phyloP scores from a whole-genome alignment of 1,140 invertebrate species.

The Chrysomallon squamiferum region DNA sequence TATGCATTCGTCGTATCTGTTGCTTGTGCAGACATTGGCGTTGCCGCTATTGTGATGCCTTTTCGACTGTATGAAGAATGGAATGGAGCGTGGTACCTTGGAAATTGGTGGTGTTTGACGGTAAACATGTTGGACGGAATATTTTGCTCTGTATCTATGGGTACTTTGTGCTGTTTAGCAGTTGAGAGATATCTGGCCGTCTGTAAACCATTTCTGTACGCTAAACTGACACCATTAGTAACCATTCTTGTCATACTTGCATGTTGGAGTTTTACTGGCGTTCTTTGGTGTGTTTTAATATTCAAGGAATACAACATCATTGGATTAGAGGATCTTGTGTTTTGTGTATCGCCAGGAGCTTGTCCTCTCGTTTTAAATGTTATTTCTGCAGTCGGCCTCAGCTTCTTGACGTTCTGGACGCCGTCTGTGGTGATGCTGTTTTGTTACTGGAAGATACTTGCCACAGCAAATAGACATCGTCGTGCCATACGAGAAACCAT shows the following conservation, averaged over 20 bases:
- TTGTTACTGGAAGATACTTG: constrained; percentile 85
- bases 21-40: constrained; percentile 91
- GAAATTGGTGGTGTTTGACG: constrained; percentile 92
- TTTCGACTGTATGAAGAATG: constrained; percentile 66
- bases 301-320: constrained; percentile 60
- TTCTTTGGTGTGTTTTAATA: constrained; percentile 95
- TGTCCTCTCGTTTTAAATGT: constrained; percentile 68
- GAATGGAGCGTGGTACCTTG: constrained; percentile 83
- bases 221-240: constrained; percentile 79
- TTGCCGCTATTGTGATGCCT: constrained; percentile 75
- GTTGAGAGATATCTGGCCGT: constrained; percentile 97
- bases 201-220: constrained; percentile 94
- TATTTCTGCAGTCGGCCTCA: constrained; percentile 66
- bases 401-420: constrained; percentile 87
- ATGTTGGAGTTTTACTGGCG: constrained; percentile 90
- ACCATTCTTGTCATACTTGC: constrained; percentile 86
- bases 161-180: constrained; percentile 96
- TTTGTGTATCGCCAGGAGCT: background rate
- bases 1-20: constrained; percentile 93
- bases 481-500: background rate
- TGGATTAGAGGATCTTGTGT: background rate
- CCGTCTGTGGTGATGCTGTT: constrained; percentile 91
- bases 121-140: constrained; percentile 98
- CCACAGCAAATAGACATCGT: background rate
- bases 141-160: constrained; percentile 95